Evolutionary conservation across 2,888 invertebrate genomes (phyloP).

Genomic region (Lasius fuliginosus): DNA sequence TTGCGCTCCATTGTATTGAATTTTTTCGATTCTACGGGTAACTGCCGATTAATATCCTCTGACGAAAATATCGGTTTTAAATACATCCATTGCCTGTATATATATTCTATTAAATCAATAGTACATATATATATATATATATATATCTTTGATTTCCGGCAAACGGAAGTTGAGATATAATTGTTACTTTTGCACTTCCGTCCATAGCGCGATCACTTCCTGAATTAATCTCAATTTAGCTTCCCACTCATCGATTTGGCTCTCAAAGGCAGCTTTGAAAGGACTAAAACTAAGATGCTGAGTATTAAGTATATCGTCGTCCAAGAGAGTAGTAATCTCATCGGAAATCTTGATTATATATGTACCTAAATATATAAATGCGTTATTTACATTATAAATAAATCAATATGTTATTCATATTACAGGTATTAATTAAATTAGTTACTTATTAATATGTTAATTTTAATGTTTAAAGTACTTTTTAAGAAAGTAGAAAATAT

Average conservation of each 20-base stretch:
- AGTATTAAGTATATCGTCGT: slow-evolving; percentile 92
- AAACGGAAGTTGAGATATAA: background rate
- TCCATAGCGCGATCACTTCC: slow-evolving; percentile 90
- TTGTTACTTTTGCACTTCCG: slow-evolving; percentile 91
- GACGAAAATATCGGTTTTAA: slow-evolving; percentile 94
- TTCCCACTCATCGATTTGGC: slow-evolving; percentile 92
- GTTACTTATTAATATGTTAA: background rate
- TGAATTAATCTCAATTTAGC: slow-evolving; percentile 89
- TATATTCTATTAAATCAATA: slow-evolving; percentile 3
- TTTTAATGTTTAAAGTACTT: background rate
- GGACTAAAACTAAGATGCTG: slow-evolving; percentile 93
- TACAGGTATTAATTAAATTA: background rate
- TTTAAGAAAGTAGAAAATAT: background rate
- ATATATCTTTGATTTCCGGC: background rate
- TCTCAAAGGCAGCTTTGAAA: slow-evolving; percentile 92
- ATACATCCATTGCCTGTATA: slow-evolving; percentile 92
- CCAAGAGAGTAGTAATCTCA: slow-evolving; percentile 91
- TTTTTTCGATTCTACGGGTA: slow-evolving; percentile 93
- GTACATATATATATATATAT: slow-evolving; percentile 20
- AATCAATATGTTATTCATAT: background rate
- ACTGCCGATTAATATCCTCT: slow-evolving; percentile 92
- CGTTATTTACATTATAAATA: too few relatives aligned
- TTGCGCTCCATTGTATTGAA: slow-evolving; percentile 93
- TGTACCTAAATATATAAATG: slow-evolving; percentile 87
- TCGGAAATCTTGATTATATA: slow-evolving; percentile 92